A percentile compares a stretch with the other conserved stretches of the same genome.
phyloP scores from a whole-genome alignment of 2,797 vertebrate species.

The Fundulus diaphanus region DNA sequence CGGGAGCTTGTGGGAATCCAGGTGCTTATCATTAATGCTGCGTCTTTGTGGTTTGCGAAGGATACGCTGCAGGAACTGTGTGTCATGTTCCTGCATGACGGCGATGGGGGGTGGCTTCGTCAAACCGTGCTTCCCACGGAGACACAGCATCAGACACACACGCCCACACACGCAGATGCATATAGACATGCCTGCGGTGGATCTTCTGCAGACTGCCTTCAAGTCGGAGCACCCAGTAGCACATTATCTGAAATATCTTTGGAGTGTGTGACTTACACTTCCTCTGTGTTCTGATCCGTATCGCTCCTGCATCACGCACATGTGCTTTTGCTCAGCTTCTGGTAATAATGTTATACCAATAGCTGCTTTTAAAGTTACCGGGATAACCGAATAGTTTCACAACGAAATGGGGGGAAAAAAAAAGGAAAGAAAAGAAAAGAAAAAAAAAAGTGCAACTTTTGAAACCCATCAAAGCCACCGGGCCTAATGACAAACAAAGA shows the following conservation, averaged over 20 bases:
- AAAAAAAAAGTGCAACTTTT: constrained; percentile 32
- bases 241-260: constrained; percentile 21
- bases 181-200: constrained; percentile 45
- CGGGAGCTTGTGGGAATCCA: constrained; percentile 78
- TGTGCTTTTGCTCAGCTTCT: constrained; percentile 50
- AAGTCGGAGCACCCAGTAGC: constrained; percentile 45
- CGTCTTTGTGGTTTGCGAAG: constrained; percentile 72
- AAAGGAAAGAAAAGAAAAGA: too few relatives aligned
- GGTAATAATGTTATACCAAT: constrained; percentile 57
- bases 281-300: constrained; percentile 13
- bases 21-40: constrained; percentile 81
- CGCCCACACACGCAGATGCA: constrained; percentile 57
- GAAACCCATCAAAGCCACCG: constrained; percentile 55
- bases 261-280: constrained; percentile 19
- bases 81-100: constrained; percentile 72
- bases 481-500: constrained; percentile 68
- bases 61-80: constrained; percentile 64
- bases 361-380: constrained; percentile 45
- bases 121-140: constrained; percentile 49
- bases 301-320: constrained; percentile 28
- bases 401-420: constrained; percentile 39
- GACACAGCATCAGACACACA: constrained; percentile 55
- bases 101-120: constrained; percentile 27
- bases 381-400: constrained; percentile 49
- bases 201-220: constrained; percentile 36